A percentile compares a stretch with the other conserved stretches of the same genome.
These are phyloP conservation scores for Oreochromis grahami DNA, from an alignment of 2,797 vertebrate genomes.

Conservation along the genomic window DNA sequence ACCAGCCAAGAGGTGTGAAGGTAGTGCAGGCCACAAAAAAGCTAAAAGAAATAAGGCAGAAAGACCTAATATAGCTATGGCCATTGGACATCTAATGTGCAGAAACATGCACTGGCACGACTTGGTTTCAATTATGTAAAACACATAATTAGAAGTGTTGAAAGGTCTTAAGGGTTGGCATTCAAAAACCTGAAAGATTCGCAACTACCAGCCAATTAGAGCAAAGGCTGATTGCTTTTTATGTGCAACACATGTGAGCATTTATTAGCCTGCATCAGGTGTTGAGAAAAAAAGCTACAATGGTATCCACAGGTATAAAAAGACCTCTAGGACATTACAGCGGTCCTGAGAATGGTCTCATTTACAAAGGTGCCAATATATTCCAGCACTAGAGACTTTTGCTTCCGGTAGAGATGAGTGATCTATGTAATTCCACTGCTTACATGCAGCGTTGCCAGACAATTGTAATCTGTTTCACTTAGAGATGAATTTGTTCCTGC, in stretches of 20 bases:
- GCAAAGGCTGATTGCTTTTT: background rate
- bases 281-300: background rate
- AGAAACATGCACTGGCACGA: background rate
- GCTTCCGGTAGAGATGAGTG: background rate
- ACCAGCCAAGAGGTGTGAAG: background rate
- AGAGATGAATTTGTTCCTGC: constrained; percentile 1
- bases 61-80: background rate
- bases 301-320: background rate
- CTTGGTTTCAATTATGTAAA: background rate
- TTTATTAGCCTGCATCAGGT: background rate
- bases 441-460: background rate
- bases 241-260: background rate
- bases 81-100: background rate
- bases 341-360: background rate
- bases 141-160: background rate
- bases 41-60: background rate
- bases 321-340: background rate
- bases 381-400: background rate
- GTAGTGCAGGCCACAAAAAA: background rate
- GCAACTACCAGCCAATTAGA: background rate
- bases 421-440: constrained; percentile 20
- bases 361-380: constrained; percentile 7
- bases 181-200: background rate
- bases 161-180: background rate
- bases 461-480: constrained; percentile 37